phyloP scores from a whole-genome alignment of 2,797 vertebrate species.

The Odontamblyopus lacepedii region DNA sequence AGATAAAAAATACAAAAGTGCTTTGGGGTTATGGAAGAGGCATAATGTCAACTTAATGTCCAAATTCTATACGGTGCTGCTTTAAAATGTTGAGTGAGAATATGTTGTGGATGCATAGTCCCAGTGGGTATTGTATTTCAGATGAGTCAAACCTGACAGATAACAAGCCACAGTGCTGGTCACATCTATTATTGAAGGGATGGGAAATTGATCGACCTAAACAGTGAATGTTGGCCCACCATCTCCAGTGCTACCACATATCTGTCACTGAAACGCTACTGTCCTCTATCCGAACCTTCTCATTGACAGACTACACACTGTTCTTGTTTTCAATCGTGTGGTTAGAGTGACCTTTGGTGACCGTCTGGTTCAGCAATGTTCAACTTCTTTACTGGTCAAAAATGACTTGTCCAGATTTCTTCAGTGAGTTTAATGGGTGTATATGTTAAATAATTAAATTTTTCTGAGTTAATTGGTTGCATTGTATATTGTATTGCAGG shows the following conservation, averaged over 20 bases:
- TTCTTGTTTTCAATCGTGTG: constrained; percentile 34
- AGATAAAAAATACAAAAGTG: background rate
- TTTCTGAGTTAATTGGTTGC: background rate
- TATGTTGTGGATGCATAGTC: constrained; percentile 18
- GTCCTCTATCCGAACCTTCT: constrained; percentile 31
- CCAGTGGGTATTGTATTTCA: constrained; percentile 66
- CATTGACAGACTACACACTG: constrained; percentile 9
- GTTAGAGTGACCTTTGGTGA: constrained; percentile 4
- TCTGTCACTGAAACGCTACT: background rate
- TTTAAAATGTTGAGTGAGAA: constrained; percentile 3
- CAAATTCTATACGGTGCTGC: background rate
- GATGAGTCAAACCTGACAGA: constrained; percentile 68
- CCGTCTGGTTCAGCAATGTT: background rate
- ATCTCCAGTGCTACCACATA: constrained; percentile 22
- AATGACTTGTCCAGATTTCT: background rate
- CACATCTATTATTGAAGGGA: constrained; percentile 77
- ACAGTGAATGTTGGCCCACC: constrained; percentile 52
- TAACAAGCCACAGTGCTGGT: constrained; percentile 64
- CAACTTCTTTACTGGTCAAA: background rate
- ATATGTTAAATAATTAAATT: too few relatives aligned
- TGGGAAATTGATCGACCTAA: constrained; percentile 71
- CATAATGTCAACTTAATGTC: background rate
- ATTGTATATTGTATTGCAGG: background rate
- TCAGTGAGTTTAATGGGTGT: too few relatives aligned
- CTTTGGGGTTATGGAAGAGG: background rate